A percentile compares a stretch with the other conserved stretches of the same genome.
Evolutionary conservation across 1,140 invertebrate genomes (phyloP).

Genomic region (Diorhabda elongata): DNA sequence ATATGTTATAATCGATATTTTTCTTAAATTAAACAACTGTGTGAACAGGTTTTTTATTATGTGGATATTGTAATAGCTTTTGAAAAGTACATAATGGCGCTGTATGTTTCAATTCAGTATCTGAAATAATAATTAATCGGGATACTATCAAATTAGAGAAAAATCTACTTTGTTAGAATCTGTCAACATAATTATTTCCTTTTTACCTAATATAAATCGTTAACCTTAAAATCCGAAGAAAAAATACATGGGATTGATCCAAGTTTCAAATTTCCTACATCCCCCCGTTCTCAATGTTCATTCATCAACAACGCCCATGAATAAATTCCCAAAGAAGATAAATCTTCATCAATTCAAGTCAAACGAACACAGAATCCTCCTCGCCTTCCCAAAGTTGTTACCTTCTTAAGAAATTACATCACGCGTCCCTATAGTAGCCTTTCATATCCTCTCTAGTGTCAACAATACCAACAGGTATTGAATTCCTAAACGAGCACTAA

Average conservation of each 20-base stretch:
- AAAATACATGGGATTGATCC: not conserved
- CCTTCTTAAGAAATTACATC: constrained; percentile 2
- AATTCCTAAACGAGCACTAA: not conserved
- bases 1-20: no score
- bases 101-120: no score
- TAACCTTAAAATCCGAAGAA: no score
- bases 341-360: constrained; percentile 2
- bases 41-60: no score
- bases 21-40: no score
- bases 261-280: not conserved
- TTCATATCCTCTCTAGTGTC: constrained; percentile 2
- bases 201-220: no score
- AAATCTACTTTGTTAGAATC: no score
- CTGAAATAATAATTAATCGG: no score
- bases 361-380: not conserved
- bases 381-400: not conserved
- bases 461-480: not conserved
- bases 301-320: not conserved
- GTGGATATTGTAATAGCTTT: no score
- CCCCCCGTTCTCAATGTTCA: not conserved
- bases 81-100: no score
- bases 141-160: no score
- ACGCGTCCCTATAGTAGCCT: not conserved
- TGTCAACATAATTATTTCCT: no score
- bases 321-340: not conserved